These are phyloP conservation scores for Drosophila ogumai DNA, from an alignment of 1,140 invertebrate genomes.

Conservation along the genomic window DNA sequence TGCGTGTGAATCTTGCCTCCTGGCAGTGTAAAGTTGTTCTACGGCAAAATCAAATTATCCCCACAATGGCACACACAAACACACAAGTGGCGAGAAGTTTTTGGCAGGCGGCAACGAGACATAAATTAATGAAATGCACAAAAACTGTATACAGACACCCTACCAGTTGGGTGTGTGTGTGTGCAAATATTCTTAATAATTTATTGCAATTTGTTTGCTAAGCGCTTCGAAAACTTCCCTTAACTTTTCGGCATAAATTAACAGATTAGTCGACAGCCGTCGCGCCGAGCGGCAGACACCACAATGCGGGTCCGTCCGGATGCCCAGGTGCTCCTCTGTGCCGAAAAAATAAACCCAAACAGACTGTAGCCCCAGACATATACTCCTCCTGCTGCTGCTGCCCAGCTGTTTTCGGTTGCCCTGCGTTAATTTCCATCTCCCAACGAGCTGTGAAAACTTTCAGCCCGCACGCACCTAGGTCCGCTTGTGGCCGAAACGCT, in stretches of 20 bases:
- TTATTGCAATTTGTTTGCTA: constrained; percentile 80
- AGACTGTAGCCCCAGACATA: constrained; percentile 30
- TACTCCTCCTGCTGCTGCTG: constrained; percentile 2
- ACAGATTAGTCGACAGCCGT: constrained; percentile 72
- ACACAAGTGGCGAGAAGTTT: constrained; percentile 46
- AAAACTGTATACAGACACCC: constrained; percentile 22
- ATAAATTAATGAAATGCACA: constrained; percentile 75
- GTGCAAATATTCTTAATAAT: constrained; percentile 77
- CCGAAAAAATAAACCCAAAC: constrained; percentile 11
- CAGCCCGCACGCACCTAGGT: constrained; percentile 14
- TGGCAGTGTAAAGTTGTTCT: constrained; percentile 55
- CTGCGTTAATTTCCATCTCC: constrained; percentile 51
- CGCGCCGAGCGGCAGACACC: constrained; percentile 27
- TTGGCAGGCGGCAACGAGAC: constrained; percentile 42
- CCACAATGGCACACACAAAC: constrained; percentile 6
- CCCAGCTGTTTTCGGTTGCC: constrained; percentile 24
- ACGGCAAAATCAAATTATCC: constrained; percentile 60
- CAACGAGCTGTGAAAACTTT: constrained; percentile 36
- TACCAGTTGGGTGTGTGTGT: not conserved
- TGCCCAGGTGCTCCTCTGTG: constrained; percentile 30
- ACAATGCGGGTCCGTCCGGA: not conserved
- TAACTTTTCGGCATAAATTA: constrained; percentile 82
- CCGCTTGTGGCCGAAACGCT: constrained; percentile 26
- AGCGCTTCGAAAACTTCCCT: constrained; percentile 69
- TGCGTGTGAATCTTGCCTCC: constrained; percentile 74